phyloP scores from a whole-genome alignment of 1,140 invertebrate genomes.

The Pogonomyrmex californicus region DNA sequence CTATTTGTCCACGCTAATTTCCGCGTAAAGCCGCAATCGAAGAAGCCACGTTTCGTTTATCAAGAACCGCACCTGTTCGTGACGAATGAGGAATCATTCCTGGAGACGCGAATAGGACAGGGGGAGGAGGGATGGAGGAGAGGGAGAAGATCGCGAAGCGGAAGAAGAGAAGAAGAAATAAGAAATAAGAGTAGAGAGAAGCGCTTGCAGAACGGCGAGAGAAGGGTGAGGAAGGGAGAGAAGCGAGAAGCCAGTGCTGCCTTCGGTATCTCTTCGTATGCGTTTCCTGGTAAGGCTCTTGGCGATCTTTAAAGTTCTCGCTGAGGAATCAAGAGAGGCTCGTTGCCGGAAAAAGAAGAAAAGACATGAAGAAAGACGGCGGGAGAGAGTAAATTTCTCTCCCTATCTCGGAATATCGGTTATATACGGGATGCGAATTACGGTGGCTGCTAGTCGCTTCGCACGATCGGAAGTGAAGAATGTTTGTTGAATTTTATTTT shows the following conservation, averaged over 20 bases:
- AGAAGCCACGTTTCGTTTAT: conserved; percentile 63
- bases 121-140: background rate
- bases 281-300: conserved; percentile 74
- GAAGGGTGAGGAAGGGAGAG: conserved; percentile 19
- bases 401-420: background rate
- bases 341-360: conserved; percentile 67
- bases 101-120: conserved; percentile 44
- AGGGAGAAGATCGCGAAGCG: conserved; percentile 40
- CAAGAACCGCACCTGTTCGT: conserved; percentile 70
- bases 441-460: background rate
- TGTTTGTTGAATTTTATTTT: background rate
- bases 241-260: conserved; percentile 20
- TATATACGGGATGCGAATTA: conserved; percentile 13
- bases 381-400: conserved; percentile 43
- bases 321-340: conserved; percentile 65
- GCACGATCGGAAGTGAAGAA: background rate
- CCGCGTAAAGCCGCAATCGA: conserved; percentile 47
- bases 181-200: conserved; percentile 34
- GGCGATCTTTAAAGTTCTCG: conserved; percentile 70
- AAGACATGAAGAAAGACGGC: background rate
- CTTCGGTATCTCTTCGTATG: conserved; percentile 48
- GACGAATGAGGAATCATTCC: conserved; percentile 73
- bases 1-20: conserved; percentile 57
- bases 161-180: conserved; percentile 54
- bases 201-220: conserved; percentile 7